phyloP scores from a whole-genome alignment of 2,113 vertebrate species.

The Hystrix cristata region DNA sequence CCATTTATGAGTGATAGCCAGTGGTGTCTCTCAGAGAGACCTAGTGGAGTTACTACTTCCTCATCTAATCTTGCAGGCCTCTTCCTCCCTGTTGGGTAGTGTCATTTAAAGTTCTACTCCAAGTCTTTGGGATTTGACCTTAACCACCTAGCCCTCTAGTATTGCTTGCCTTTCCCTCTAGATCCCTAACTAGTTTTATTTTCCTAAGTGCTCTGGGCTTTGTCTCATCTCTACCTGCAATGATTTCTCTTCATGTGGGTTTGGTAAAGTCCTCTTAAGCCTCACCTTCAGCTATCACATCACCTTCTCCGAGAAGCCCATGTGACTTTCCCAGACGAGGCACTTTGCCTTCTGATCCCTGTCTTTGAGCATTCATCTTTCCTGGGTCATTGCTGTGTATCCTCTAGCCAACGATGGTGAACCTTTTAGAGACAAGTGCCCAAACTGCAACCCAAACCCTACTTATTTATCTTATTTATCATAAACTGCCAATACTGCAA shows the following conservation, averaged over 20 bases:
- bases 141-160: neutral
- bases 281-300: neutral
- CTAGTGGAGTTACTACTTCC: neutral
- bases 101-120: neutral
- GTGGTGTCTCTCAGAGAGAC: neutral
- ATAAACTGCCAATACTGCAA: neutral
- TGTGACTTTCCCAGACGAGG: neutral
- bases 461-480: neutral
- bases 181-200: neutral
- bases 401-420: neutral
- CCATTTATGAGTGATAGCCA: neutral
- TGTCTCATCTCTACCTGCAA: neutral
- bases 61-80: neutral
- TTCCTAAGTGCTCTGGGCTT: neutral
- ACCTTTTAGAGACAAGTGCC: neutral
- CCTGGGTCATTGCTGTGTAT: neutral
- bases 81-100: neutral
- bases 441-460: neutral
- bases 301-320: neutral
- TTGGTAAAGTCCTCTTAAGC: neutral
- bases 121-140: neutral
- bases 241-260: neutral
- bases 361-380: neutral
- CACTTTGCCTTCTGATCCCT: neutral
- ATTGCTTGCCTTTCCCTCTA: neutral